Evolutionary conservation across 2,888 invertebrate species (phyloP).

Genomic region (Oscheius sp.): DNA sequence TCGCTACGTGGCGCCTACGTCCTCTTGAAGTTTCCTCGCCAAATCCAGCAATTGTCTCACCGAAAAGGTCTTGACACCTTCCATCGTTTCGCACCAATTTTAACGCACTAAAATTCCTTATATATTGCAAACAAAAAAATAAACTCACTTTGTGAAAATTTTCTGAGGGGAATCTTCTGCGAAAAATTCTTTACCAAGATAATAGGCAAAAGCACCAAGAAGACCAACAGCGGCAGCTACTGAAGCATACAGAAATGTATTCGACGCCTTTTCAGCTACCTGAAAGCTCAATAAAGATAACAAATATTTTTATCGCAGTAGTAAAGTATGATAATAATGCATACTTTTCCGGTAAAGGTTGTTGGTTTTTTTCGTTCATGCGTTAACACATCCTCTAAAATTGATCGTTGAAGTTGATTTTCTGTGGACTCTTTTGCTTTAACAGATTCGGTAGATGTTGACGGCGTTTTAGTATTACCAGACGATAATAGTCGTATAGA

Average conservation of each 20-base stretch:
- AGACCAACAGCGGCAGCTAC: slow-evolving; percentile 59
- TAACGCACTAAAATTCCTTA: slow-evolving; percentile 45
- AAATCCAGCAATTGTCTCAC: slow-evolving; percentile 61
- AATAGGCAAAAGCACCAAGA: slow-evolving; percentile 63
- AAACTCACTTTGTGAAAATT: slow-evolving; percentile 58
- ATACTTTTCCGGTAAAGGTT: slow-evolving; percentile 55
- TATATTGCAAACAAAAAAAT: not conserved
- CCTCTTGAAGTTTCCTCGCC: slow-evolving; percentile 62
- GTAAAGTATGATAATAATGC: not conserved
- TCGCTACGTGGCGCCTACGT: slow-evolving; percentile 62
- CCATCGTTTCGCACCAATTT: slow-evolving; percentile 62
- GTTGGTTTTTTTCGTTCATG: slow-evolving; percentile 57
- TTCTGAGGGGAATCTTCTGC: slow-evolving; percentile 65
- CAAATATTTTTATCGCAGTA: not conserved
- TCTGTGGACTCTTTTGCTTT: not conserved
- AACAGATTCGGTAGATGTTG: not conserved
- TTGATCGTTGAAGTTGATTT: slow-evolving; percentile 41
- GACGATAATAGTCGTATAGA: not conserved
- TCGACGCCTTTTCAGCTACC: slow-evolving; percentile 62
- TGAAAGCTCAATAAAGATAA: slow-evolving; percentile 17
- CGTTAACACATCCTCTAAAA: slow-evolving; percentile 54
- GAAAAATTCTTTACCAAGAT: slow-evolving; percentile 64
- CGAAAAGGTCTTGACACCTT: slow-evolving; percentile 66
- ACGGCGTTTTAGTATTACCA: slow-evolving; percentile 10
- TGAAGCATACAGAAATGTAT: slow-evolving; percentile 66